These are phyloP conservation scores for Pitangus sulphuratus DNA, from an alignment of 2,797 vertebrate genomes.

Conservation along the genomic window DNA sequence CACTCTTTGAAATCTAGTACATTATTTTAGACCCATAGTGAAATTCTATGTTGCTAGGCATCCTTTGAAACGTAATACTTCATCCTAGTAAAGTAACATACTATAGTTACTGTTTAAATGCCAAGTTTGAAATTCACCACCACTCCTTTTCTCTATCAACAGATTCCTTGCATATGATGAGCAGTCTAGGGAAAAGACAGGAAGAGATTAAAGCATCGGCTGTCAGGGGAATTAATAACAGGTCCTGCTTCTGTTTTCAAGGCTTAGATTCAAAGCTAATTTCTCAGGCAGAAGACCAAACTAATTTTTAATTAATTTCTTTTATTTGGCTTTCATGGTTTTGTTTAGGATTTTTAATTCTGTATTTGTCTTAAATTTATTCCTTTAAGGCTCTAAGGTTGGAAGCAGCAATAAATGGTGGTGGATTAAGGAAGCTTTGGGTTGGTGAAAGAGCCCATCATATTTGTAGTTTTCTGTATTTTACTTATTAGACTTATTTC, in stretches of 20 bases:
- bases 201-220: slow-evolving; percentile 48
- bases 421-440: not conserved
- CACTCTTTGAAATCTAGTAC: slow-evolving; percentile 57
- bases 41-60: slow-evolving; percentile 33
- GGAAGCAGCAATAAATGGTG: not conserved
- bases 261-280: slow-evolving; percentile 4
- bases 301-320: not conserved
- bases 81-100: slow-evolving; percentile 9
- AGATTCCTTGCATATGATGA: slow-evolving; percentile 52
- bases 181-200: slow-evolving; percentile 16
- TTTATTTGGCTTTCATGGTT: not conserved
- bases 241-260: slow-evolving; percentile 24
- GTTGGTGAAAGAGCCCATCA: not conserved
- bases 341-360: not conserved
- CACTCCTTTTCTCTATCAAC: not conserved
- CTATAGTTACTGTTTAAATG: slow-evolving; percentile 13
- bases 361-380: not conserved
- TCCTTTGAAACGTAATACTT: slow-evolving; percentile 60
- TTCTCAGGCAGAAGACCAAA: not conserved
- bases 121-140: slow-evolving; percentile 54
- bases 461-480: not conserved
- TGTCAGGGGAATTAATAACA: slow-evolving; percentile 31
- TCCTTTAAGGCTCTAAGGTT: not conserved
- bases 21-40: not conserved
- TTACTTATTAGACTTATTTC: not conserved